A percentile compares a stretch with the other conserved stretches of the same genome.
Evolutionary conservation across 2,113 vertebrate species (phyloP).

Genomic region (Burhinus bistriatus): DNA sequence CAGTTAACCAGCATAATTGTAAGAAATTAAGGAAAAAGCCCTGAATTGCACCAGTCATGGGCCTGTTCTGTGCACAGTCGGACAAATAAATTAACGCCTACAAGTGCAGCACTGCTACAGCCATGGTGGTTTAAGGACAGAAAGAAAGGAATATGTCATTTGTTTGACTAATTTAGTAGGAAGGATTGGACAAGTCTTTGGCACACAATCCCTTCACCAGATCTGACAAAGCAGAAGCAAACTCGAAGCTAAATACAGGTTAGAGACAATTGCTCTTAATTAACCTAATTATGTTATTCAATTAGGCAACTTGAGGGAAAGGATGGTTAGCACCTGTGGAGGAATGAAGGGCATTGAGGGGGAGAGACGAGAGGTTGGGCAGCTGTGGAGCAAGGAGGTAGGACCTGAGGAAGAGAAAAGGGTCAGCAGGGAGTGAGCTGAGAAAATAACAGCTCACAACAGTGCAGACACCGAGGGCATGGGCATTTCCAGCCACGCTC

Average conservation of each 20-base stretch:
- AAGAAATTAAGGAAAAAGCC: not conserved
- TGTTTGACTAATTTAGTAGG: not conserved
- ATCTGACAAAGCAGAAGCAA: not conserved
- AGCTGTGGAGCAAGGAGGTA: not conserved
- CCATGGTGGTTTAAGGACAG: not conserved
- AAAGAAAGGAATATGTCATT: not conserved
- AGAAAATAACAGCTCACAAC: not conserved
- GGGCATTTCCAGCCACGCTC: fast-evolving
- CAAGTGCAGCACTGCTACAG: not conserved
- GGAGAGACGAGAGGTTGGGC: not conserved
- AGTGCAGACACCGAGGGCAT: not conserved
- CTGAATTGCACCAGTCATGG: not conserved
- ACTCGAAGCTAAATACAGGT: not conserved
- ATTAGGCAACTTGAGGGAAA: not conserved
- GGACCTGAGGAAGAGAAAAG: not conserved
- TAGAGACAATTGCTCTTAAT: not conserved
- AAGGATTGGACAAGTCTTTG: not conserved
- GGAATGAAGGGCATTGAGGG: not conserved
- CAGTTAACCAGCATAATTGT: not conserved
- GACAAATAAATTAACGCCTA: not conserved
- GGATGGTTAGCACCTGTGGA: not conserved
- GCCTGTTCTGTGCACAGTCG: not conserved
- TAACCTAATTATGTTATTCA: not conserved
- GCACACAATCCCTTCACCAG: not conserved
- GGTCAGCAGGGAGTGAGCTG: not conserved